Conservation (phyloP, 2,888 invertebrate genomes). For the Pachliopta kotzebuea region DNA sequence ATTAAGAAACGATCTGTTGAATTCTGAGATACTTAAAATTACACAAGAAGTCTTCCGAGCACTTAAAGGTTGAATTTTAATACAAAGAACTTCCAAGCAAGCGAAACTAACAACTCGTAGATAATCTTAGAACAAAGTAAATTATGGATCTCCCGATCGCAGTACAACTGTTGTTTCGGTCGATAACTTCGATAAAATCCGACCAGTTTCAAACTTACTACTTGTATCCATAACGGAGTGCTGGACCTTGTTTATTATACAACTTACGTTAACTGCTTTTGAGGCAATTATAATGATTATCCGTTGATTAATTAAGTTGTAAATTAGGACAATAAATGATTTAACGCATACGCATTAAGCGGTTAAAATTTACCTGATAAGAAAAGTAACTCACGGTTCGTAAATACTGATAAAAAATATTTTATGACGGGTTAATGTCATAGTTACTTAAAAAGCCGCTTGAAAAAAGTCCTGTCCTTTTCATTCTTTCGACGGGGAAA, state of each 20-base stretch:
- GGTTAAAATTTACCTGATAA: no score
- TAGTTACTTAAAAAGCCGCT: no score
- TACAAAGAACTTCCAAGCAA: constrained; percentile 44
- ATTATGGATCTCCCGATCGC: constrained; percentile 41
- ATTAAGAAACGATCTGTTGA: neutral
- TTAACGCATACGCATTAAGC: constrained; percentile 8
- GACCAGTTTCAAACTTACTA: constrained; percentile 31
- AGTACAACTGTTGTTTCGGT: constrained; percentile 56
- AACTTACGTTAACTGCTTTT: constrained; percentile 32
- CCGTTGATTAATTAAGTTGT: constrained; percentile 31
- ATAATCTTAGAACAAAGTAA: constrained; percentile 36
- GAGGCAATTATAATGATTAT: constrained; percentile 6
- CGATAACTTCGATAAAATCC: constrained; percentile 67
- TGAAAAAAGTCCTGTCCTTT: no score
- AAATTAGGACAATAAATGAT: constrained; percentile 26
- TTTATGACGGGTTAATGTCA: no score
- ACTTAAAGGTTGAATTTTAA: constrained; percentile 16
- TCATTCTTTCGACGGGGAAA: no score
- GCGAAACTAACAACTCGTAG: constrained; percentile 58
- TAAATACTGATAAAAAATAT: no score
- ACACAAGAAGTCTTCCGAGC: constrained; percentile 6
- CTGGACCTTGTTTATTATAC: constrained; percentile 38
- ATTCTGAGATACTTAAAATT: constrained; percentile 4
- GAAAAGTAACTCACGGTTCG: no score
- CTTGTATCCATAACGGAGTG: constrained; percentile 8